phyloP scores from a whole-genome alignment of 2,797 vertebrate species.

The Carapus acus region DNA sequence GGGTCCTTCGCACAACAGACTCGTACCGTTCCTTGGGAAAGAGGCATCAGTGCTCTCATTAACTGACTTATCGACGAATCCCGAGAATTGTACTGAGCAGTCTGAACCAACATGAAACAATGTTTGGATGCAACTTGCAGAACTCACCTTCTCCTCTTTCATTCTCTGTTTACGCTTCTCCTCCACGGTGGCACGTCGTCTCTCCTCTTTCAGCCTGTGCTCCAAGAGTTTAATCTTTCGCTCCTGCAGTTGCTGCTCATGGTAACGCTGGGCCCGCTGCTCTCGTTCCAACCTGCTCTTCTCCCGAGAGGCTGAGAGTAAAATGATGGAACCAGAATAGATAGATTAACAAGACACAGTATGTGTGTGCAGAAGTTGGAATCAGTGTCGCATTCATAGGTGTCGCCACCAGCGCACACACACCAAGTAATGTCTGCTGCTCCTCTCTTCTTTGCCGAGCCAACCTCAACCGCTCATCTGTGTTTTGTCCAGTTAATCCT shows the following conservation, averaged over 20 bases:
- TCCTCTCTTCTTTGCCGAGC: conserved; percentile 85
- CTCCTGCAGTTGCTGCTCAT: conserved; percentile 87
- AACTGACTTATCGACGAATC: background rate
- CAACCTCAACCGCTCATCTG: conserved; percentile 86
- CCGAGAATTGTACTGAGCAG: no score
- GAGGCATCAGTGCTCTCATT: conserved; percentile 24
- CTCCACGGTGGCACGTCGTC: conserved; percentile 82
- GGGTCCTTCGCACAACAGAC: conserved; percentile 82
- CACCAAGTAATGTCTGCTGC: conserved; percentile 82
- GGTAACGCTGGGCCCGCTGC: conserved; percentile 78
- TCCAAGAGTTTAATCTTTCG: conserved; percentile 84
- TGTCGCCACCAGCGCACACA: conserved; percentile 6
- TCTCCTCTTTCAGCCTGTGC: conserved; percentile 84
- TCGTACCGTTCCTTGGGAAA: conserved; percentile 84
- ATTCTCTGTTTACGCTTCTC: conserved; percentile 85
- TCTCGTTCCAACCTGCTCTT: conserved; percentile 80
- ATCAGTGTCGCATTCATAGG: background rate
- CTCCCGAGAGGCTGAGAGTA: conserved; percentile 80
- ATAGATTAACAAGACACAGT: conserved; percentile 19
- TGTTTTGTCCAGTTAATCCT: conserved; percentile 68
- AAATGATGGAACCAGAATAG: conserved; percentile 10
- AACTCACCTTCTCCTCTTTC: conserved; percentile 83
- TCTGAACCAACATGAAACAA: no score
- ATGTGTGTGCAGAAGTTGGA: conserved; percentile 15
- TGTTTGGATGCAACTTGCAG: background rate